Conservation (phyloP, 2,888 invertebrate genomes). For the Selenia dentaria region DNA sequence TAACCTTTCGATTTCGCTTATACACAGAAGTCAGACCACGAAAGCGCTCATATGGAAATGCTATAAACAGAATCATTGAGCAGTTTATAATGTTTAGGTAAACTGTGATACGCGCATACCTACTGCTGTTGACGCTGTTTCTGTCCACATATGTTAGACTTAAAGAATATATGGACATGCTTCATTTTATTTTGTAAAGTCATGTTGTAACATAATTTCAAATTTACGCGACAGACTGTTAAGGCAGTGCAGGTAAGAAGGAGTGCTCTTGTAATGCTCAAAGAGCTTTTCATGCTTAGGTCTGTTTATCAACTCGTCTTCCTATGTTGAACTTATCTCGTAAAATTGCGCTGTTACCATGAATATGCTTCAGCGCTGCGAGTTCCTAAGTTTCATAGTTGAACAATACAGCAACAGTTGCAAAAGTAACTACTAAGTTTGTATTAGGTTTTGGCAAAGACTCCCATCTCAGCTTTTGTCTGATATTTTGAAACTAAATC, state of each 20-base stretch:
- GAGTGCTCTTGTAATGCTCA: slow-evolving; percentile 1
- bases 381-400: slow-evolving; percentile 4
- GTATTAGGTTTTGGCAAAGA: slow-evolving; percentile 1
- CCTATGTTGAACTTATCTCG: slow-evolving; percentile 1
- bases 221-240: not conserved
- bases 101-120: too few species aligned
- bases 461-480: not conserved
- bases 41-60: too few species aligned
- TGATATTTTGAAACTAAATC: not conserved
- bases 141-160: too few species aligned
- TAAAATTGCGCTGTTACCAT: slow-evolving; percentile 5
- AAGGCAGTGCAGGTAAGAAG: not conserved
- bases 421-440: slow-evolving; percentile 6
- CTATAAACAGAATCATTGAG: too few species aligned
- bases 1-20: too few species aligned
- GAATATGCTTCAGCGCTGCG: slow-evolving; percentile 2
- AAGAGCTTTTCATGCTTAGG: not conserved
- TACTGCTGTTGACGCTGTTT: too few species aligned
- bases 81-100: too few species aligned
- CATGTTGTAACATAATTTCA: not conserved
- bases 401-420: slow-evolving; percentile 3
- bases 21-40: too few species aligned
- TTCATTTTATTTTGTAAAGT: too few species aligned
- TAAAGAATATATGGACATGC: too few species aligned
- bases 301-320: slow-evolving; percentile 1